Base-by-base conservation (phyloP, 2,113 vertebrate species). In the Triplophysa siluroides region DNA sequence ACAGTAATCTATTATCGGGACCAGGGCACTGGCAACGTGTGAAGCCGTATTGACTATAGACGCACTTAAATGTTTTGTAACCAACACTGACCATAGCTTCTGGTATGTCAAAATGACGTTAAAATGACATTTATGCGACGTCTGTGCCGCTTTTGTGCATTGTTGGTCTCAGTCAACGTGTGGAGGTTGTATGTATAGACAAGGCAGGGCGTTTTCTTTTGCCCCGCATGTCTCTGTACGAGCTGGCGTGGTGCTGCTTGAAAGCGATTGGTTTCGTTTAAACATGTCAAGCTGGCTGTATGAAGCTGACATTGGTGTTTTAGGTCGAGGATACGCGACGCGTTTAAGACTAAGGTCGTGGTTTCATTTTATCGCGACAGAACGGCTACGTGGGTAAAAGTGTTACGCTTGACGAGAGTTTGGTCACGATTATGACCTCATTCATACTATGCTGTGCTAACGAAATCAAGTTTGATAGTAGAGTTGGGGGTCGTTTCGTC, bases 171-270 rank as follows among this genome's bases (percentile, higher is more conserved):
- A 61, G 24, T 50, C 60, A 23, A 24, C 78, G 60, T 72, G 60
- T 47, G 38, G 23, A 64, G 60, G 58, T 76, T 83, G 80, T 74
- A 73, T 81, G 81, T 73, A 83, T 85, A 56, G 87, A 89, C 82
- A 88, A 89, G 87, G 86, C 89, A 91, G 93, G 93, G 93, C 93
- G 93, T 93, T 93, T 93, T 93, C 92, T 91, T 85, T 80, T 43
- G 86, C 87, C 86, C 86, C 61, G 73, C 87, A 81, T 72, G 70
- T 78, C 80, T 26, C 45, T 21, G 18, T 62, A 56, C 0, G 38
- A 78, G 73, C 63, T 81, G 87, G 83, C 86, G 83, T 87, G 78
- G 21, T 79, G 83, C 75, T 79, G 80, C 82, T 80, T 76, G 24
- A 76, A 72, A 41, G 21, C 52, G 19, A 52, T 63, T 29, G 41